Conservation (phyloP, 2,888 invertebrate species). For the Ferdinandea cuprea region DNA sequence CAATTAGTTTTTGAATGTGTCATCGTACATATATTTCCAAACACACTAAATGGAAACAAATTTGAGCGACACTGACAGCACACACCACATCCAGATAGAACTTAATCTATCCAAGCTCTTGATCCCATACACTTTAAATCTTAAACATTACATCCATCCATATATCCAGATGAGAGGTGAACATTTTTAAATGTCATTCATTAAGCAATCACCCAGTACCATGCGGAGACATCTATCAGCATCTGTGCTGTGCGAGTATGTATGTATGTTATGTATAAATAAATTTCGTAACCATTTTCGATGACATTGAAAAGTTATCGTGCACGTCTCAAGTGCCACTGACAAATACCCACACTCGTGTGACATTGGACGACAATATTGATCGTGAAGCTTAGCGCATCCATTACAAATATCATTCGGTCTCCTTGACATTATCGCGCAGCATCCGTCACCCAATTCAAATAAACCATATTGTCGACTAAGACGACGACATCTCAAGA, state of each 20-base stretch:
- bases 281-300: constrained; percentile 54
- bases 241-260: constrained; percentile 41
- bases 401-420: constrained; percentile 55
- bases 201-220: constrained; percentile 53
- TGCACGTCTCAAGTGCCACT: constrained; percentile 68
- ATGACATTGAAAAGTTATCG: constrained; percentile 73
- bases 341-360: constrained; percentile 66
- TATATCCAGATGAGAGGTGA: neutral
- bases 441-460: constrained; percentile 5
- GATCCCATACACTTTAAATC: constrained; percentile 37
- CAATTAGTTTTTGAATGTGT: too few species aligned
- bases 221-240: constrained; percentile 58
- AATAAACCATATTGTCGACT: constrained; percentile 58
- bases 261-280: neutral
- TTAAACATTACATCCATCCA: constrained; percentile 17
- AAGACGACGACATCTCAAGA: constrained; percentile 49
- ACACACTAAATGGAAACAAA: too few species aligned
- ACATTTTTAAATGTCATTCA: constrained; percentile 52
- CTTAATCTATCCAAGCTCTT: constrained; percentile 49
- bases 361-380: constrained; percentile 70
- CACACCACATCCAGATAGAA: constrained; percentile 27
- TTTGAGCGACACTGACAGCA: constrained; percentile 11
- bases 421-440: constrained; percentile 69
- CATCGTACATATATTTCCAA: too few species aligned
- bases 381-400: constrained; percentile 67